Percentiles rank a stretch among this genome's conserved stretches.
Conservation (phyloP, 92 coral and sea anemone genomes). For the Scolanthus callimorphus region DNA sequence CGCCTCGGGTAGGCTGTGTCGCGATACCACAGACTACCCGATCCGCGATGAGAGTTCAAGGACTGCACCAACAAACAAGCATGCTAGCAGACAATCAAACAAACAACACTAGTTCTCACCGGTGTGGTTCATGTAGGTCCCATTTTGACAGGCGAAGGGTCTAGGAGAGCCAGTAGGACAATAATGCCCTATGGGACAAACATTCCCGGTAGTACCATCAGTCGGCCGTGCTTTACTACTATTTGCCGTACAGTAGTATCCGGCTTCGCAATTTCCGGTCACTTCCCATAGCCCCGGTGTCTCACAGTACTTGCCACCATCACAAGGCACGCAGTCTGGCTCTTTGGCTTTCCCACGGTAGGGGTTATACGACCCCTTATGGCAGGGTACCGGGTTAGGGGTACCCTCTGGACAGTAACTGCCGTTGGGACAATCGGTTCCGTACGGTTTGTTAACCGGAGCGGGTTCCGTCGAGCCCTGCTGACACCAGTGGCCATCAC, state of each 20-base stretch:
- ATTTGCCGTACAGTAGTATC: constrained; percentile 74
- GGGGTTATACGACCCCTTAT: constrained; percentile 90
- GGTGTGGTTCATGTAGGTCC: constrained; percentile 93
- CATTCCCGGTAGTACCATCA: constrained; percentile 73
- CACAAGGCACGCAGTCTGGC: constrained; percentile 85
- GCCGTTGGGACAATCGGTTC: constrained; percentile 95
- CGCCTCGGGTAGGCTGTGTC: no score
- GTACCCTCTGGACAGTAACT: constrained; percentile 95
- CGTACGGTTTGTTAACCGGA: constrained; percentile 63
- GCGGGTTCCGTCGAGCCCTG: constrained; percentile 69
- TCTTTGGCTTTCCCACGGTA: constrained; percentile 60
- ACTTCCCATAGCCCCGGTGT: constrained; percentile 68
- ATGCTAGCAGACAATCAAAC: not conserved
- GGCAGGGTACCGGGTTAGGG: constrained; percentile 80
- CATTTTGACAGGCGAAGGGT: constrained; percentile 74
- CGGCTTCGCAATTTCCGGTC: constrained; percentile 64
- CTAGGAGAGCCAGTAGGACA: constrained; percentile 61
- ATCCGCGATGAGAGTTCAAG: no score
- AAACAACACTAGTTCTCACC: constrained; percentile 39
- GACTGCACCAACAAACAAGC: not conserved
- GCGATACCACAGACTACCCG: no score
- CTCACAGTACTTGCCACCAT: constrained; percentile 94
- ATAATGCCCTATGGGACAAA: constrained; percentile 85
- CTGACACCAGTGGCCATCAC: constrained; percentile 90
- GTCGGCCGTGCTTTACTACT: constrained; percentile 66